Percentiles rank a stretch among this genome's conserved stretches.
These are phyloP conservation scores for Ostrea denselamellosa DNA, from an alignment of 1,140 invertebrate species.

Conservation along the genomic window DNA sequence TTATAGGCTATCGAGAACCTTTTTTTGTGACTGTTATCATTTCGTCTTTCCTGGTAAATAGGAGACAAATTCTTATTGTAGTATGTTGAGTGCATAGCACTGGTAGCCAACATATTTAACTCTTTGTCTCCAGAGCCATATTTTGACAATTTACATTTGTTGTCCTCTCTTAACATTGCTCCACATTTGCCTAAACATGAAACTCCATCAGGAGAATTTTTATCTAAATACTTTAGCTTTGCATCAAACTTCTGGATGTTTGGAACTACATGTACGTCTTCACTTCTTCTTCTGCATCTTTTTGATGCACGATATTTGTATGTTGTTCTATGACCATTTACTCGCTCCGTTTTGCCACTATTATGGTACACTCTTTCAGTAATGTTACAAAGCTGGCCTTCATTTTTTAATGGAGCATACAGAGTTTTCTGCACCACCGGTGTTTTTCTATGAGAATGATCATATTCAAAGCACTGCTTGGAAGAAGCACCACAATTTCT, in stretches of 20 bases:
- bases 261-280: not conserved
- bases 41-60: not conserved
- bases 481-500: not conserved
- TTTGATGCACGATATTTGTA: not conserved
- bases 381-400: not conserved
- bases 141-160: not conserved
- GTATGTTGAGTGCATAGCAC: not conserved
- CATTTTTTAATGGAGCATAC: not conserved
- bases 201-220: conserved; percentile 14
- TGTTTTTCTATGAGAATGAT: not conserved
- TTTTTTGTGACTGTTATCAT: not conserved
- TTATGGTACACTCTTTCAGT: not conserved
- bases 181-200: not conserved
- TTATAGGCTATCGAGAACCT: not conserved
- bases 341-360: not conserved
- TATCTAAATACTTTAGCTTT: not conserved
- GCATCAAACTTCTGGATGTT: conserved; percentile 13
- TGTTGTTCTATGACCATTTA: not conserved
- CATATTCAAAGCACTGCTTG: conserved; percentile 15
- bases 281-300: not conserved
- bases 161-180: not conserved
- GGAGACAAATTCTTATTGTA: conserved; percentile 17
- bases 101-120: not conserved
- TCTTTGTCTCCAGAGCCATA: not conserved
- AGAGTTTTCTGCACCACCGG: not conserved